Conservation (phyloP, 1,140 invertebrate genomes). For the Caenorhabditis briggsae region DNA sequence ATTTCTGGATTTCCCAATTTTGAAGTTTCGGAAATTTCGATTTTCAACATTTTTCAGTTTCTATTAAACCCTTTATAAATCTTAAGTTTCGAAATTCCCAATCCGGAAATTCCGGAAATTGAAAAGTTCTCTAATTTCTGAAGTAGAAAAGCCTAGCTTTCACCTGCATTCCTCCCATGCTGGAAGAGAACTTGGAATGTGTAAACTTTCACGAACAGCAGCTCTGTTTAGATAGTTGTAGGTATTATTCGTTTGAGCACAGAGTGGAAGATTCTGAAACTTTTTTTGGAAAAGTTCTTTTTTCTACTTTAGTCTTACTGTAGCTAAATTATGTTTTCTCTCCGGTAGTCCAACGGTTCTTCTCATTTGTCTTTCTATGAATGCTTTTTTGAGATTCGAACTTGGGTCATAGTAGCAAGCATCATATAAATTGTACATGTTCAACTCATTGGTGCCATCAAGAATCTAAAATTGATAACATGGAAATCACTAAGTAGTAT, state of each 20-base stretch:
- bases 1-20: too few relatives aligned
- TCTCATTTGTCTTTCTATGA: constrained; percentile 38
- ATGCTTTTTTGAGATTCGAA: constrained; percentile 40
- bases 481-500: neutral
- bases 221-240: constrained; percentile 62
- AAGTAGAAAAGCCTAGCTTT: neutral
- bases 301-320: neutral
- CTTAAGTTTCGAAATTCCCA: too few relatives aligned
- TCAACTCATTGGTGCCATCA: constrained; percentile 27
- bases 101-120: too few relatives aligned
- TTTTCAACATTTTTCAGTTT: too few relatives aligned
- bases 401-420: constrained; percentile 46
- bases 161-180: constrained; percentile 56
- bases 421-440: constrained; percentile 60
- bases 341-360: constrained; percentile 19
- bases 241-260: constrained; percentile 57
- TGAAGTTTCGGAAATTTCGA: too few relatives aligned
- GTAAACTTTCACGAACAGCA: constrained; percentile 63
- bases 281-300: neutral
- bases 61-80: too few relatives aligned
- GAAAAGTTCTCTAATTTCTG: too few relatives aligned
- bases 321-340: constrained; percentile 7
- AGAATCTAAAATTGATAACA: constrained; percentile 24
- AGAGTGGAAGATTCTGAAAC: constrained; percentile 45
- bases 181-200: constrained; percentile 60